Base-by-base conservation (phyloP, 2,113 vertebrate genomes). In the Nothocercus nigrocapillus region DNA sequence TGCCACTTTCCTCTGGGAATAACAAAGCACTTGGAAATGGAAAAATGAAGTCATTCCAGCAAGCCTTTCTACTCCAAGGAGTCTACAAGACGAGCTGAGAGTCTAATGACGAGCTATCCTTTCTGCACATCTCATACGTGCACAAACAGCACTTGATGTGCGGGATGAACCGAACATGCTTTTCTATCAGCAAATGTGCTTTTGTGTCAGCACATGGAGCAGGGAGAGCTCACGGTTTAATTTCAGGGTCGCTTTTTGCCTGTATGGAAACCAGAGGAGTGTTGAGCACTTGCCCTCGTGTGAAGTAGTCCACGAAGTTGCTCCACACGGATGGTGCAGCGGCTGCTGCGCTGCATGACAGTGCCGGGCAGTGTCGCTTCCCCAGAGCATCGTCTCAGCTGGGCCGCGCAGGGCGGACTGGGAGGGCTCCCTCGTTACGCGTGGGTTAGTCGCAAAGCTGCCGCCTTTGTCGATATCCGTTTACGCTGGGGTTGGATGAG, bases 381-480 rank as follows among this genome's bases (percentile, higher is more conserved):
- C 17, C 24, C 62, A 45, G 49, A 70, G 6, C 7, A 51, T 15
- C 36, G 7, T 53, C 27, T 13, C 12, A 70, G 0, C 56, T 73
- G n/a, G n/a, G 7, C 22, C 54, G 67, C 16, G 7, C 0, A 4
- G n/a, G 20, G 12, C 13, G 49, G 1, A 59, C 8, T n/a, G 9
- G 17, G 8, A 8, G 12, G 66, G 13, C 12, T 40, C 56, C 7
- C 28, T 40, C 69, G 11, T 69, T 69, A 69, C 11, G 40, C 8
- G 17, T 7, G 9, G 4, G 2, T 63, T 80, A 83, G 8, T 73
- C 45, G 44, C 58, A 34, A 20, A 40, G 51, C 36, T 40, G 51
- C 36, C 25, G 27, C 63, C 21, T 76, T 82, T 72, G 18, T 22
- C 54, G 62, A 40, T 63, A 53, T 10, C 27, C 8, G 2, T 38